Evolutionary conservation across 2,888 invertebrate genomes (phyloP), one percentile per base, ranked within the genome.

Genomic region (Coelogynopora nodosa): DNA sequence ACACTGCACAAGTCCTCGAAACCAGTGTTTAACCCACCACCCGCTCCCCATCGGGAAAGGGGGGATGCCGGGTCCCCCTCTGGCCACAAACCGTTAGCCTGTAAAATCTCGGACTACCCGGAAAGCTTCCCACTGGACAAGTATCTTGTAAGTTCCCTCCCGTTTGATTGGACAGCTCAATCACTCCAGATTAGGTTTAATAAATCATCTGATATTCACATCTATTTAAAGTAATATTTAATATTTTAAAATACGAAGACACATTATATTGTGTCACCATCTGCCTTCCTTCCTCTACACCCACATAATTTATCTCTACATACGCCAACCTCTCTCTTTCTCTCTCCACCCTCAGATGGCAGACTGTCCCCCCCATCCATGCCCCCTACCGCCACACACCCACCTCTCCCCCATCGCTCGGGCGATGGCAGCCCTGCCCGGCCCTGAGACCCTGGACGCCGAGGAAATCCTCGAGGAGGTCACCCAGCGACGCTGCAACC

Each of bases 401-500:
- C 49, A 49, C 49, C 49, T 49, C 49, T 49, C 49, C 49, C 49
- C 49, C 5, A 49, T 49, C 18, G 49, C 18, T 5, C 49, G 49
- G 5, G 49, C 49, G 18, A 49, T 49, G 49, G 18, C 49, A 13
- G 49, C 49, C 18, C 10, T 49, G 18, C 49, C 49, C 49, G 49
- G 49, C 18, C 49, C 49, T 49, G 49, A 49, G 49, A 49, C 18
- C 10, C 49, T 49, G 10, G 49, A 49, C 18, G 49, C 49, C 49
- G 49, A 49, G 18, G 49, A 5, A 5, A 49, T 49, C 5, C 49
- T 49, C 10, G 49, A 49, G 49, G 49, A 49, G 18, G 49, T 49
- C 10, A 49, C 49, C 5, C 49, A 13, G 49, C 84, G 84, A 74
- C 84, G 84, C 30, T 2, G 5, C n/a, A 84, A 84, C 49, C 28